Conservation (phyloP, 2,888 invertebrate genomes). For the Melanotus villosus region DNA sequence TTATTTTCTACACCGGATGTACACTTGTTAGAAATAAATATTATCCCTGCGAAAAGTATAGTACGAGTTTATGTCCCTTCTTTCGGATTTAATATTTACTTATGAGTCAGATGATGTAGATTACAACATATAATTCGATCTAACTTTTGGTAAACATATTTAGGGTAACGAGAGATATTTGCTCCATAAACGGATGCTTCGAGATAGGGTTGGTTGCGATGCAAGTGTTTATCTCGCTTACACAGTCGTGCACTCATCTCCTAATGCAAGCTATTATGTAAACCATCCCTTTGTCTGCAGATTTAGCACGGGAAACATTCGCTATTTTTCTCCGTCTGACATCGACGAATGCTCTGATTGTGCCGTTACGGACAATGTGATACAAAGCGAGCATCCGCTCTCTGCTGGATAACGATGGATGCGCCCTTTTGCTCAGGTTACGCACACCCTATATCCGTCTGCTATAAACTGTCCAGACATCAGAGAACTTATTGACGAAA, state of each 20-base stretch:
- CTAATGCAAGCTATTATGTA: slow-evolving; percentile 22
- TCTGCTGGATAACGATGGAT: slow-evolving; percentile 9
- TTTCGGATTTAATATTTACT: too few relatives aligned
- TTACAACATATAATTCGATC: too few relatives aligned
- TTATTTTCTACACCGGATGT: too few relatives aligned
- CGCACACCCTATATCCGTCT: slow-evolving; percentile 7
- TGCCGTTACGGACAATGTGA: slow-evolving; percentile 24
- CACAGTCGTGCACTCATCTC: slow-evolving; percentile 20
- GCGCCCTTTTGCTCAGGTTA: slow-evolving; percentile 14
- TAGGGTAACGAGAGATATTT: too few relatives aligned
- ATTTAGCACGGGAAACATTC: slow-evolving; percentile 23
- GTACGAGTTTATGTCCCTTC: too few relatives aligned
- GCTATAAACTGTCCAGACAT: neutral
- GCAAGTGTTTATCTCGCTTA: slow-evolving; percentile 14
- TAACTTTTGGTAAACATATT: too few relatives aligned
- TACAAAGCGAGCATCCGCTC: slow-evolving; percentile 19
- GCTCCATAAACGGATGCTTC: too few relatives aligned
- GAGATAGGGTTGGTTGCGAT: neutral
- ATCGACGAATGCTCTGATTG: slow-evolving; percentile 19
- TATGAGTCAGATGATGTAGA: too few relatives aligned
- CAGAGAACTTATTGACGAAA: neutral
- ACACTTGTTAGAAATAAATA: too few relatives aligned
- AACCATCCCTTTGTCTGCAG: slow-evolving; percentile 15
- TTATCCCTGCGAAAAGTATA: too few relatives aligned
- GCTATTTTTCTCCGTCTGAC: slow-evolving; percentile 6